Percentiles rank a stretch among this genome's conserved stretches.
Conservation (phyloP, 2,113 vertebrate species). For the Ranitomeya imitator region DNA sequence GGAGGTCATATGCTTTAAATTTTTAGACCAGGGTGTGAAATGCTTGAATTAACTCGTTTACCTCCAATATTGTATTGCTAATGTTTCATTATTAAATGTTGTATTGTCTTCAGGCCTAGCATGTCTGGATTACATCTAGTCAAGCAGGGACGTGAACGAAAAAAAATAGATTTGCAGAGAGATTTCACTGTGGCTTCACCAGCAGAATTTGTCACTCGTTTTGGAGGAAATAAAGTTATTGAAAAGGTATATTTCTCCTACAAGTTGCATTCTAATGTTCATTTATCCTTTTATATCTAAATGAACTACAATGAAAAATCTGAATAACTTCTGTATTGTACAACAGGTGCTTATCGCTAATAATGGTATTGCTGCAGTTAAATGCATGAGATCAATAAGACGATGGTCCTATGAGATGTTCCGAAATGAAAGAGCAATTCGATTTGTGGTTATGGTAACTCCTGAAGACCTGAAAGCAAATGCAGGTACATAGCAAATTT, state of each 20-base stretch:
- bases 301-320: background rate
- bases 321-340: background rate
- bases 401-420: conserved; percentile 99
- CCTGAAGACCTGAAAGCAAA: conserved; percentile 98
- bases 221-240: conserved; percentile 97
- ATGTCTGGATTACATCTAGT: conserved; percentile 97
- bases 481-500: conserved; percentile 76
- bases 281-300: background rate
- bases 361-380: conserved; percentile 98
- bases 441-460: conserved; percentile 98
- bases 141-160: conserved; percentile 91
- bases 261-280: too few relatives aligned
- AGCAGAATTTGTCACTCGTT: conserved; percentile 96
- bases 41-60: too few relatives aligned
- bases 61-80: background rate
- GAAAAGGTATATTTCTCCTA: conserved; percentile 81
- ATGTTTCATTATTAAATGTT: background rate
- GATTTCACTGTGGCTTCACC: conserved; percentile 98
- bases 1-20: too few relatives aligned
- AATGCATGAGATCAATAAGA: conserved; percentile 98
- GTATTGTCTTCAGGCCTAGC: conserved; percentile 80
- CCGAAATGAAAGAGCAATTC: conserved; percentile 92
- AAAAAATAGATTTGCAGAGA: conserved; percentile 90
- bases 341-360: conserved; percentile 96
- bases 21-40: too few relatives aligned